Base-by-base conservation (phyloP, 2,113 vertebrate genomes). In the Ancistrus triradiatus region DNA sequence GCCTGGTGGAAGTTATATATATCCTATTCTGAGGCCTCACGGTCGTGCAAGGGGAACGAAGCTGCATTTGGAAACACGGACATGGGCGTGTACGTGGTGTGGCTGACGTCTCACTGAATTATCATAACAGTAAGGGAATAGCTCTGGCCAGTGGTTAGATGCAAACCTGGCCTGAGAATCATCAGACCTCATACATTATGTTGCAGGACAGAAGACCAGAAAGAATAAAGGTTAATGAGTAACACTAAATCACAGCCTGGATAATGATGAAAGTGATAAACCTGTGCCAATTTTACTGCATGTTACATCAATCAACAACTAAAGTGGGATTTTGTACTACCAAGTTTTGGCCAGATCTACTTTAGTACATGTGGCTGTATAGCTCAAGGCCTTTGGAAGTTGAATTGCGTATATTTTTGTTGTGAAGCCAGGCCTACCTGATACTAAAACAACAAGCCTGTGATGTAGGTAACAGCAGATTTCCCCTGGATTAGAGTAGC, bases 1-100 rank as follows among this genome's bases (percentile, higher is more conserved):
- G 46, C 63, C 66, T 65, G 63, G 56, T 69, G 63, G 44, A 48
- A 69, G 69, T 75, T 77, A 77, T 73, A 81, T 57, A 69, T 73
- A 81, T 50, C 71, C 47, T 61, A 19, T 35, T 27, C 67, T 72
- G 56, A 27, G 43, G 56, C 56, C 35, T 51, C 22, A 67, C 67
- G 59, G 56, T 55, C 53, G 40, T 66, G 63, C 18, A 21, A 53
- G 15, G 42, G 33, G 55, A 63, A 48, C 28, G 2, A 57, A 55
- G 60, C 51, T 68, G 59, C 27, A 37, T 74, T 75, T 70, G 47
- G 62, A 38, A 21, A 14, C 7, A 69, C 9, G n/a, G 44, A 55
- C 8, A 28, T 22, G 50, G 28, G 37, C n/a, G 17, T 28, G 21
- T n/a, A 3, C 19, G 15, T n/a, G 44, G 18, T 25, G 18, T 19